Conservation (phyloP, 2,113 vertebrate species). For the Gambusia affinis region DNA sequence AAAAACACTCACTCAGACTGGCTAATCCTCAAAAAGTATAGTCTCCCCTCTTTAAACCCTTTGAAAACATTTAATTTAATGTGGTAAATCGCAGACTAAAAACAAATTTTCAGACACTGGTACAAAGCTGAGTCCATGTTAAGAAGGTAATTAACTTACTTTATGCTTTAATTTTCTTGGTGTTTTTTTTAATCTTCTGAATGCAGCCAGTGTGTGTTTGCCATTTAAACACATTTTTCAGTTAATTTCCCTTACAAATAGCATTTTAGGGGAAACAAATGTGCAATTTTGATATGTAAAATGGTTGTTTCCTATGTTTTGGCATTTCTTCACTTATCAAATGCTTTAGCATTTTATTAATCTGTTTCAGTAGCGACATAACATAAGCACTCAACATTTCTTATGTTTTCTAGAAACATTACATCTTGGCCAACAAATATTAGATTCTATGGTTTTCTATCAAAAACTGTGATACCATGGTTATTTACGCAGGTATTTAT, state of each 20-base stretch:
- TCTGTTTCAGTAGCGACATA: too few relatives aligned
- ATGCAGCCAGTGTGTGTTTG: conserved; percentile 2
- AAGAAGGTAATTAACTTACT: conserved; percentile 1
- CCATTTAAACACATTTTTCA: neutral
- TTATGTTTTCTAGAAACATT: too few relatives aligned
- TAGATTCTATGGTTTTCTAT: neutral
- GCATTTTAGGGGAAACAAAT: too few relatives aligned
- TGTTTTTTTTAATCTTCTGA: conserved; percentile 20
- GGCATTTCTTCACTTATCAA: neutral
- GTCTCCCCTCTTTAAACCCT: neutral
- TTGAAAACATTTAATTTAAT: conserved; percentile 3
- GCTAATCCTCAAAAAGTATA: neutral
- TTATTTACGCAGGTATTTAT: too few relatives aligned
- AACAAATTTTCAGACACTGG: neutral
- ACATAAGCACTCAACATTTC: too few relatives aligned
- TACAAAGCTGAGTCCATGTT: neutral
- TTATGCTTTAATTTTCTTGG: neutral
- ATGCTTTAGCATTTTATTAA: neutral
- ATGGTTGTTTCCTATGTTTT: too few relatives aligned
- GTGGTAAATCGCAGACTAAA: conserved; percentile 1
- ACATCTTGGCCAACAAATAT: too few relatives aligned
- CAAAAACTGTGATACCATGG: neutral
- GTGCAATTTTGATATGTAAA: neutral
- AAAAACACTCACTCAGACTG: neutral
- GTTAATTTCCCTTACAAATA: neutral